A percentile compares a stretch with the other conserved stretches of the same genome.
Conservation (phyloP, 1,140 invertebrate genomes). For the Drosophila melanogaster region Release_6_plus_ISO1_MT NC_004354.4:7618501-7619000, state of each 20-base stretch:
- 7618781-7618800: slow-evolving; percentile 76
- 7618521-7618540: slow-evolving; percentile 63
- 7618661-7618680: slow-evolving; percentile 48
- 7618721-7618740: slow-evolving; percentile 21
- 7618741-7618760: slow-evolving; percentile 78
- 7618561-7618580: slow-evolving; percentile 13
- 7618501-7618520: slow-evolving; percentile 35
- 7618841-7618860: neutral
- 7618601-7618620: slow-evolving; percentile 82
- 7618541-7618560: slow-evolving; percentile 42
- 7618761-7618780: slow-evolving; percentile 84
- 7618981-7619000: slow-evolving; percentile 70
- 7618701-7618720: slow-evolving; percentile 62
- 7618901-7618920: slow-evolving; percentile 19
- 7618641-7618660: slow-evolving; percentile 75
- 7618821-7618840: neutral
- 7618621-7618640: slow-evolving; percentile 84
- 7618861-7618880: neutral
- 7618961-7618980: slow-evolving; percentile 79
- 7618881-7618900: neutral
- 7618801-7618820: slow-evolving; percentile 10
- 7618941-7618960: slow-evolving; percentile 62
- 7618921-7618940: slow-evolving; percentile 36
- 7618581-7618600: slow-evolving; percentile 10
- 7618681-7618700: slow-evolving; percentile 10